Base-by-base conservation (phyloP, 2,888 invertebrate species). In the Chrysopilus asiliformis region DNA sequence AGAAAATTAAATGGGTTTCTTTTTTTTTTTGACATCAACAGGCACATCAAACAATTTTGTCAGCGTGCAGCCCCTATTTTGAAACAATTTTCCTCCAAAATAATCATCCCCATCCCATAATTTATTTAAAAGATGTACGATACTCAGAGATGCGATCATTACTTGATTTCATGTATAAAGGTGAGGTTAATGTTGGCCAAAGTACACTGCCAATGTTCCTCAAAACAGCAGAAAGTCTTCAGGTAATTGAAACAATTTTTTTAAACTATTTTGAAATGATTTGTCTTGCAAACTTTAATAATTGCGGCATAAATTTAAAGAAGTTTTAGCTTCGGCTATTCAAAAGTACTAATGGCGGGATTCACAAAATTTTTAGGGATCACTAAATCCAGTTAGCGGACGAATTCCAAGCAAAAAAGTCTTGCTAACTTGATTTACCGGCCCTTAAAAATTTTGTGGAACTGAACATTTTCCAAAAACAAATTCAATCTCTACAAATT, bases 21-120 rank as follows among this genome's bases (percentile, higher is more conserved):
- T 33, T 30, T 19, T 19, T 24, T 33, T 31, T 22, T 35, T 28
- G 32, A 7, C 26, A 16, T 22, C 36, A 10, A 22, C 68, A 79
- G 75, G 90, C 90, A 58, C 90, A 90, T 68, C 87, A 89, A 69
- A 86, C 86, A 50, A 86, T 90, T 66, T 71, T 90, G 51, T 89
- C 89, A 44, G 90, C 89, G 53, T 90, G 89, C 68, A 89, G 89
- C 68, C 87, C 89, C 47, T 90, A 89, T 70, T 90, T 90, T 67
- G 87, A 90, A 71, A 84, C 73, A 62, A 79, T 89, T 69, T 85
- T 87, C 67, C 73, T 85, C 57, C 82, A 84, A 67, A 87, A 86
- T 64, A 73, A 72, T 51, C 86, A 87, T 68, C 86, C 86, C 56
- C 87, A 87, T 68, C 87, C 86, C 43, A 87, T 89, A 60, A 86